Evolutionary conservation across 2,797 vertebrate genomes (phyloP).

Genomic region (Urosaurus nigricauda): DNA sequence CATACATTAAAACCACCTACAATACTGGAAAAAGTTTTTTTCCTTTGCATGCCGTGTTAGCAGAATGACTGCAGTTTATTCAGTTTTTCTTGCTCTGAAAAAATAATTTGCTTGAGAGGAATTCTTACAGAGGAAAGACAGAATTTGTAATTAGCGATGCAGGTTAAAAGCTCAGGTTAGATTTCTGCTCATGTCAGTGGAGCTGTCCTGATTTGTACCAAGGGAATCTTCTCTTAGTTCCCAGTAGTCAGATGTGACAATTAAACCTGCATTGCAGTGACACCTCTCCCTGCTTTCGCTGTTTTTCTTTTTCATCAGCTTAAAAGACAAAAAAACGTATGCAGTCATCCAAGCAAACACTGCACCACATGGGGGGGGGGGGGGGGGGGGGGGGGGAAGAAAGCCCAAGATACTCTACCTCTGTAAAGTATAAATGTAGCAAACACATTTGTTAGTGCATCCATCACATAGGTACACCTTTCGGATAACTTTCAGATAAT

Average conservation of each 20-base stretch:
- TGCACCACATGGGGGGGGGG: too few relatives aligned
- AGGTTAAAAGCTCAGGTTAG: background rate
- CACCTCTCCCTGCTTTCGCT: background rate
- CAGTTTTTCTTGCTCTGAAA: background rate
- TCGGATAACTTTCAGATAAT: background rate
- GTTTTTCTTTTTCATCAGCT: background rate
- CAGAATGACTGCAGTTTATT: background rate
- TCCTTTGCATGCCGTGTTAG: background rate
- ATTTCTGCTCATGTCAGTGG: background rate
- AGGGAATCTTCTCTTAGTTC: conserved; percentile 13
- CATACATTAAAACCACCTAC: too few relatives aligned
- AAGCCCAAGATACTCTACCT: background rate
- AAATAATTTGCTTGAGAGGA: conserved; percentile 19
- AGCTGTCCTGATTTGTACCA: conserved; percentile 6
- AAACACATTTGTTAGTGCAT: background rate
- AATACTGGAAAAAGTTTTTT: too few relatives aligned
- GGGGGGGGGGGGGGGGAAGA: background rate
- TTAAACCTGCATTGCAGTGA: conserved; percentile 1
- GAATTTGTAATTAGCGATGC: conserved; percentile 10
- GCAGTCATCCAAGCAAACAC: background rate
- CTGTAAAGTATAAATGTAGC: background rate
- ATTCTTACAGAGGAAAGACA: background rate
- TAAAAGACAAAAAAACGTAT: background rate
- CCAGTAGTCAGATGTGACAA: background rate
- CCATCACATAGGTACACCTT: background rate